Base-by-base conservation (phyloP, 2,113 vertebrate genomes). In the Saccopteryx bilineata region DNA sequence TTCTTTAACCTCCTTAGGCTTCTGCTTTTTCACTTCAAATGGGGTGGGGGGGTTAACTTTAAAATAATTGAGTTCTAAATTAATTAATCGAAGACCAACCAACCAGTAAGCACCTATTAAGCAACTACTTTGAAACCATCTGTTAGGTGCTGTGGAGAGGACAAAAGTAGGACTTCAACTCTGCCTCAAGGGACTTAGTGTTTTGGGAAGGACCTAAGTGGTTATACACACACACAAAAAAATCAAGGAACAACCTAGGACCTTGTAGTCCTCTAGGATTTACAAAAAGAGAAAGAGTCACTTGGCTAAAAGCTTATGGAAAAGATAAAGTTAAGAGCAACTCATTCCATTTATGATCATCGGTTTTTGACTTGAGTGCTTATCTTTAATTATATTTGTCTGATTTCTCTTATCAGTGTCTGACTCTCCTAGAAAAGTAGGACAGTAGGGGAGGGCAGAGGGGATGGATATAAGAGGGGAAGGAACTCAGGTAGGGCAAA, bases 11-110 rank as follows among this genome's bases (percentile, higher is more conserved):
- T n/a, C 9, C 39, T 5, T 28, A 33, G 28, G 4, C 12, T 80
- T 91, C 66, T 50, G 54, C 28, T 50, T 71, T 74, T 60, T 50
- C 5, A 90, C 33, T 23, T 90, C n/a, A 72, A 71, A 72, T 71
- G 28, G 33, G 1, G 18, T 9, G 4, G n/a, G 24, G 24, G 48
- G 7, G 8, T 60, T 50, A 19, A 56, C 9, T 74, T 63, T 54
- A 39, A 46, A 71, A 94, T 84, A 88, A 91, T 39, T 91, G 28
- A 91, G 58, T 93, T 79, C 26, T 69, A 80, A 95, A 69, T 74
- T 66, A 93, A 54, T 66, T 50, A 87, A 56, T 8, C 63, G 83
- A 82, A 28, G 39, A 68, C 7, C 7, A 19, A 61, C 21, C 8
- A 54, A 79, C 18, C 39, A 63, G n/a, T 13, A 48, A 74, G 23